Evolutionary conservation across 2,888 invertebrate genomes (phyloP).

Genomic region (Diadegma fenestrale): DNA sequence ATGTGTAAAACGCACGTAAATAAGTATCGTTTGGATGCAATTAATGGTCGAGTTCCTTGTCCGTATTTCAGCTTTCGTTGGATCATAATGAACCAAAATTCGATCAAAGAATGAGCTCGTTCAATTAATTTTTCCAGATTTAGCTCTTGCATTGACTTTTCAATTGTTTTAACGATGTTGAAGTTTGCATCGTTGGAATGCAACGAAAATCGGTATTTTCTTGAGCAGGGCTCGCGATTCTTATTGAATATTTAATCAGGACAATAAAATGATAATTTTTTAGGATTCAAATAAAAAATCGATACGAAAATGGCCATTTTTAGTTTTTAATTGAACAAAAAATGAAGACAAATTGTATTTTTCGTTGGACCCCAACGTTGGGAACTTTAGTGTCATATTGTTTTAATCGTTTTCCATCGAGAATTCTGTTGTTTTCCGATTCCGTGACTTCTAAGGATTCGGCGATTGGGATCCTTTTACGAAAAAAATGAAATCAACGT

Average conservation of each 20-base stretch:
- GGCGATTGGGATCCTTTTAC: not conserved
- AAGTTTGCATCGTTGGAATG: too few species aligned
- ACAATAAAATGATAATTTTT: too few species aligned
- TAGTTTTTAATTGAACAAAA: too few species aligned
- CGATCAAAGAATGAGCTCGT: not conserved
- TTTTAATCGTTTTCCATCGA: not conserved
- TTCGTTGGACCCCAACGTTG: too few species aligned
- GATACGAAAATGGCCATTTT: too few species aligned
- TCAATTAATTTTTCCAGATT: not conserved
- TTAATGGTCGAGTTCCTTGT: not conserved
- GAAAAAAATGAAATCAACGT: not conserved
- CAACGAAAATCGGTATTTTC: too few species aligned
- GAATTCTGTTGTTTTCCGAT: not conserved
- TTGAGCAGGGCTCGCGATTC: too few species aligned
- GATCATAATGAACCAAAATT: not conserved
- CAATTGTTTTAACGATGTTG: too few species aligned
- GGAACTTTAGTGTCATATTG: too few species aligned
- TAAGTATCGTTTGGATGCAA: slow-evolving; percentile 25
- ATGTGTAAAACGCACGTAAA: slow-evolving; percentile 9
- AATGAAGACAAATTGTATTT: too few species aligned
- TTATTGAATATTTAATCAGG: too few species aligned
- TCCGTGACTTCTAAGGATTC: not conserved
- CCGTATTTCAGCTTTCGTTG: not conserved
- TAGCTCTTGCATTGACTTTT: not conserved
- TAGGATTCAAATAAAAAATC: too few species aligned